Evolutionary conservation across 2,888 invertebrate species (phyloP).

Genomic region (Eupsilia transversa): DNA sequence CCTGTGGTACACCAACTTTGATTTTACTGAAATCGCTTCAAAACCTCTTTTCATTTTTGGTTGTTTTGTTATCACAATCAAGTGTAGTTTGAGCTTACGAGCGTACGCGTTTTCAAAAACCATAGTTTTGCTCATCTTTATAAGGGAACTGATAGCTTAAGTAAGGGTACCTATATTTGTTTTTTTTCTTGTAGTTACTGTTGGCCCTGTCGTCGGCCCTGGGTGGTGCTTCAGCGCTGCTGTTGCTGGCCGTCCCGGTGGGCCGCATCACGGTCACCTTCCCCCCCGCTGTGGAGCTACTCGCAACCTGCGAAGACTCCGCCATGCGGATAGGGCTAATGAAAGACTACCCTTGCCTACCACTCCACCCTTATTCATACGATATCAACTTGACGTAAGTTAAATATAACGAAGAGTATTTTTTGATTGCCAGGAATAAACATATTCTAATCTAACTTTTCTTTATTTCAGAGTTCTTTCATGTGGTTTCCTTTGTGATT

Average conservation of each 20-base stretch:
- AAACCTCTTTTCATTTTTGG: background rate
- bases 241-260: constrained; percentile 93
- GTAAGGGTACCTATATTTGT: background rate
- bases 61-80: background rate
- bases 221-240: constrained; percentile 92
- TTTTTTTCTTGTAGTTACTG: constrained; percentile 88
- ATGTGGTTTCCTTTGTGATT: constrained; percentile 91
- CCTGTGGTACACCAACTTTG: background rate
- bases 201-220: constrained; percentile 92
- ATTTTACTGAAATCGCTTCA: background rate
- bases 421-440: background rate
- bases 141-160: background rate
- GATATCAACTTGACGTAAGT: constrained; percentile 88
- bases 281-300: constrained; percentile 91
- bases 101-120: background rate
- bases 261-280: constrained; percentile 92
- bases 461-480: constrained; percentile 83
- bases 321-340: constrained; percentile 82
- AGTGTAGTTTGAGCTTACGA: background rate
- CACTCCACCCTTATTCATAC: constrained; percentile 85
- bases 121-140: background rate
- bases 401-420: constrained; percentile 1
- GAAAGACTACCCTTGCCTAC: constrained; percentile 88
- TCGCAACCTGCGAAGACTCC: constrained; percentile 87
- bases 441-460: background rate